A percentile compares a stretch with the other conserved stretches of the same genome.
phyloP scores from a whole-genome alignment of 2,888 invertebrate species.

The Chrysolina americana region DNA sequence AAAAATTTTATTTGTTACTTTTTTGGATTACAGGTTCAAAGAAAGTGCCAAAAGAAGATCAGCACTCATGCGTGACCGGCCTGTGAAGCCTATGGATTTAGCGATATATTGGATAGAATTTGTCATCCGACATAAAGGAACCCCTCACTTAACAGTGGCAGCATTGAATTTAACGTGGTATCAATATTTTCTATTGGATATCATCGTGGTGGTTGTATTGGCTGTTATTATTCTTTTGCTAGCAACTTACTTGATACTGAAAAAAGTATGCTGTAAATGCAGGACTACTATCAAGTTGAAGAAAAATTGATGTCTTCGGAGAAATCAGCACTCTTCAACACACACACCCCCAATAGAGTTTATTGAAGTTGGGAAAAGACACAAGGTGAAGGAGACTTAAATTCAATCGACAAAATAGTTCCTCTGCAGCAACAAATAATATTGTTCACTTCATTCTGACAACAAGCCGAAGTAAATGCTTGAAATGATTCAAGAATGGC shows the following conservation, averaged over 20 bases:
- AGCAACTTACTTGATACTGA: background rate
- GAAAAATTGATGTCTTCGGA: no score
- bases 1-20: no score
- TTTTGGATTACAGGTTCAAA: slow-evolving; percentile 42
- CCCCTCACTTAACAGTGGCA: slow-evolving; percentile 54
- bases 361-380: no score
- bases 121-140: slow-evolving; percentile 57
- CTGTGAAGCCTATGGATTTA: slow-evolving; percentile 55
- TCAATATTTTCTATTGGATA: slow-evolving; percentile 55
- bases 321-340: no score
- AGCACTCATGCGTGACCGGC: slow-evolving; percentile 54
- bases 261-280: background rate
- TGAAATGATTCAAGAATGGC: no score
- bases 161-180: slow-evolving; percentile 55
- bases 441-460: no score
- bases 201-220: slow-evolving; percentile 11
- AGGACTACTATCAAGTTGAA: no score
- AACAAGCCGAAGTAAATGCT: no score
- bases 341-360: no score
- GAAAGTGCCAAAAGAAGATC: slow-evolving; percentile 52
- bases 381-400: no score
- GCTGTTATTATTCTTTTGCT: background rate
- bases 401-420: no score
- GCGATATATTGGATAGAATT: slow-evolving; percentile 59
- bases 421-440: no score